Conservation (phyloP, 2,888 invertebrate genomes). For the Leucoma salicis region DNA sequence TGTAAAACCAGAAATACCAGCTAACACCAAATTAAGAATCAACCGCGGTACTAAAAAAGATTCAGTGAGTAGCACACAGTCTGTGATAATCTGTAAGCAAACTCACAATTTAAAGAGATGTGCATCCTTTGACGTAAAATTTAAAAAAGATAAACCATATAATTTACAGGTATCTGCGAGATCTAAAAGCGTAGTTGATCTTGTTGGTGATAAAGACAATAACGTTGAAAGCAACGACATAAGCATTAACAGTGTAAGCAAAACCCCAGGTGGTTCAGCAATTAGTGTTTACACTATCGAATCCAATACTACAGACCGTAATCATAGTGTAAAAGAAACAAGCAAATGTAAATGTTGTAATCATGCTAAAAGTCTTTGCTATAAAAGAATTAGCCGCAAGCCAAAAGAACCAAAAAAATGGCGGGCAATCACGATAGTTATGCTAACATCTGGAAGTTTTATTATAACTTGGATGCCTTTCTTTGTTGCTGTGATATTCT, state of each 20-base stretch:
- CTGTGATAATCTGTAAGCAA: slow-evolving; percentile 30
- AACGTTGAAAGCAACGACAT: slow-evolving; percentile 19
- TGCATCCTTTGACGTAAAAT: slow-evolving; percentile 49
- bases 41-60: slow-evolving; percentile 47
- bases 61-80: slow-evolving; percentile 28
- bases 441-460: slow-evolving; percentile 83
- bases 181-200: slow-evolving; percentile 57
- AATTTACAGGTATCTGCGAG: slow-evolving; percentile 25
- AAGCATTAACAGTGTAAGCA: slow-evolving; percentile 23
- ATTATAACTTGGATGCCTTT: slow-evolving; percentile 85
- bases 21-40: slow-evolving; percentile 55
- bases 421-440: slow-evolving; percentile 84
- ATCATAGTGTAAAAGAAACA: slow-evolving; percentile 25
- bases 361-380: slow-evolving; percentile 24
- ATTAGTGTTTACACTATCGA: slow-evolving; percentile 56
- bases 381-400: slow-evolving; percentile 30
- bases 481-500: slow-evolving; percentile 80
- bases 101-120: slow-evolving; percentile 48
- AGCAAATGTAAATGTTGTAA: slow-evolving; percentile 23
- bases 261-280: slow-evolving; percentile 43
- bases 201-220: slow-evolving; percentile 33
- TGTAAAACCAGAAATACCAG: slow-evolving; percentile 23
- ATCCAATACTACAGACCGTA: slow-evolving; percentile 38
- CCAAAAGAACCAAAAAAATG: slow-evolving; percentile 74
- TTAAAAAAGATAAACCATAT: slow-evolving; percentile 15